A percentile compares a stretch with the other conserved stretches of the same genome.
Conservation (phyloP, 2,888 invertebrate species). For the Perizoma affinitatum region DNA sequence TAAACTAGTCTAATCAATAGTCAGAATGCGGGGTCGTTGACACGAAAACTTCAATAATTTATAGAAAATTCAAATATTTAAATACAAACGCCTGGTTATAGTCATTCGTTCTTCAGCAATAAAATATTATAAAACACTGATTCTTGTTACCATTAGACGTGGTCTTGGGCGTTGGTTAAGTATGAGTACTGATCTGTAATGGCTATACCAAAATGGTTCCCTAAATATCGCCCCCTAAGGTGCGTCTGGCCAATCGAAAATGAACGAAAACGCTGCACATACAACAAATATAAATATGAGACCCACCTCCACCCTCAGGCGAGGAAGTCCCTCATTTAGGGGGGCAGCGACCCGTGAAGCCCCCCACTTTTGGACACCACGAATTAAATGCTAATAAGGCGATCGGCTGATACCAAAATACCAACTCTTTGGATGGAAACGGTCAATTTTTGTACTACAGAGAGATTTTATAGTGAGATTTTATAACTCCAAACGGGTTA, state of each 20-base stretch:
- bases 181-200: not conserved
- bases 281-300: slow-evolving; percentile 54
- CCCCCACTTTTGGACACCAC: slow-evolving; percentile 73
- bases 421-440: slow-evolving; percentile 46
- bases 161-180: slow-evolving; percentile 9
- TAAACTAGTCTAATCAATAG: slow-evolving; percentile 34
- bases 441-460: slow-evolving; percentile 42
- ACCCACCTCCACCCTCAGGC: slow-evolving; percentile 68
- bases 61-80: slow-evolving; percentile 40
- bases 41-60: slow-evolving; percentile 35
- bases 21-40: slow-evolving; percentile 31
- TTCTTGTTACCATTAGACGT: slow-evolving; percentile 8
- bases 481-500: slow-evolving; percentile 37
- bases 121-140: slow-evolving; percentile 5
- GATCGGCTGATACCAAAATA: slow-evolving; percentile 61
- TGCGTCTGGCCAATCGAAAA: slow-evolving; percentile 60
- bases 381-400: slow-evolving; percentile 82
- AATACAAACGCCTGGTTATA: slow-evolving; percentile 28
- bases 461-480: slow-evolving; percentile 39
- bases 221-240: slow-evolving; percentile 49
- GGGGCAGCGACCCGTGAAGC: slow-evolving; percentile 79
- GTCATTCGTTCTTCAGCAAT: slow-evolving; percentile 20
- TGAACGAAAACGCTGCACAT: slow-evolving; percentile 44
- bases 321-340: slow-evolving; percentile 80
- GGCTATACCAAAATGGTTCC: slow-evolving; percentile 35